These are phyloP conservation scores for Gasteruption jaculator DNA, from an alignment of 2,888 invertebrate genomes.

Conservation along the genomic window DNA sequence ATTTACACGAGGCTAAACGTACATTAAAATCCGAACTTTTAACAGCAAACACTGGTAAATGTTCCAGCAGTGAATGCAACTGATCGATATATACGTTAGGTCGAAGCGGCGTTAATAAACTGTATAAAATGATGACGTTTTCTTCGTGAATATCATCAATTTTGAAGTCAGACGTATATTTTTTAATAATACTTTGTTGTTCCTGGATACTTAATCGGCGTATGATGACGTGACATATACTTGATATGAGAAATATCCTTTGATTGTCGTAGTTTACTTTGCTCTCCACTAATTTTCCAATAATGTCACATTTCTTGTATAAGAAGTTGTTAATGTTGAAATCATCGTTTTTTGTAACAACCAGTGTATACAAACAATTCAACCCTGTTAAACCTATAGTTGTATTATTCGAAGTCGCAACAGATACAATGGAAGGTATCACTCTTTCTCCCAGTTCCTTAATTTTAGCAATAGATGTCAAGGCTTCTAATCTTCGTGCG, in stretches of 20 bases:
- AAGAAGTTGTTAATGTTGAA: slow-evolving; percentile 48
- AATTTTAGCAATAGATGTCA: slow-evolving; percentile 33
- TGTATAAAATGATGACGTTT: slow-evolving; percentile 53
- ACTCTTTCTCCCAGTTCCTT: slow-evolving; percentile 31
- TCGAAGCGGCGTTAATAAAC: slow-evolving; percentile 55
- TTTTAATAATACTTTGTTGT: slow-evolving; percentile 52
- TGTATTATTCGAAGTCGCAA: slow-evolving; percentile 21
- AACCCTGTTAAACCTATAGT: slow-evolving; percentile 31
- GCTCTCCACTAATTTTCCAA: slow-evolving; percentile 49
- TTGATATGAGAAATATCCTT: slow-evolving; percentile 48
- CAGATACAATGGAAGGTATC: slow-evolving; percentile 33
- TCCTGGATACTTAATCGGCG: slow-evolving; percentile 48
- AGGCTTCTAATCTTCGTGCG: slow-evolving; percentile 33
- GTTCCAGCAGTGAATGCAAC: slow-evolving; percentile 47
- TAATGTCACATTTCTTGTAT: slow-evolving; percentile 48
- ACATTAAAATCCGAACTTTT: slow-evolving; percentile 43
- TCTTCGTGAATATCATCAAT: slow-evolving; percentile 40
- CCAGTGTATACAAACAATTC: slow-evolving; percentile 35
- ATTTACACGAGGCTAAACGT: slow-evolving; percentile 52
- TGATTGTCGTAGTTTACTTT: slow-evolving; percentile 24
- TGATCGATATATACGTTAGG: slow-evolving; percentile 42
- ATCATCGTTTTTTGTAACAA: slow-evolving; percentile 31
- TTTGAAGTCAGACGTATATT: slow-evolving; percentile 45
- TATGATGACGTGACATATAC: slow-evolving; percentile 51
- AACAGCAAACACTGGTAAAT: slow-evolving; percentile 49